phyloP scores from a whole-genome alignment of 2,797 vertebrate species.

The Crocodylus rhombifer region DNA sequence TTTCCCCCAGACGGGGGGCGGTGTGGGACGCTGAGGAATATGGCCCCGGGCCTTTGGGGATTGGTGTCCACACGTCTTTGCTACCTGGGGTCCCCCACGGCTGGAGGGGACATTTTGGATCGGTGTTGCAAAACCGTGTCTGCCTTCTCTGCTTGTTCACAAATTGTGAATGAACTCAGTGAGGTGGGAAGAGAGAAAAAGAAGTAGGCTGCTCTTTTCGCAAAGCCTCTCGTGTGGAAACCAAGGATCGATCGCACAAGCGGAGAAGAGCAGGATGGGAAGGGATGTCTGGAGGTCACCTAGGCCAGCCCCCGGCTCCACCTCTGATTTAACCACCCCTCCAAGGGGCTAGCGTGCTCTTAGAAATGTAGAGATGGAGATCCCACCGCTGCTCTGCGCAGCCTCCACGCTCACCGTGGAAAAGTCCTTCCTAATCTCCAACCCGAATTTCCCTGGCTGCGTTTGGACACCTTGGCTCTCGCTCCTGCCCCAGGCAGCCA shows the following conservation, averaged over 20 bases:
- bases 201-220: conserved; percentile 13
- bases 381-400: too few species aligned
- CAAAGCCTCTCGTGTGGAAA: conserved; percentile 39
- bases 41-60: conserved; percentile 48
- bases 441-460: too few species aligned
- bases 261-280: too few species aligned
- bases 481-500: too few species aligned
- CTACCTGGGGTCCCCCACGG: background rate
- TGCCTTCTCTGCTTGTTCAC: conserved; percentile 34
- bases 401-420: too few species aligned
- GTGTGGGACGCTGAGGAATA: conserved; percentile 60
- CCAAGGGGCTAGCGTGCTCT: too few species aligned
- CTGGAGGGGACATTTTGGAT: background rate
- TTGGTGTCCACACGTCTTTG: conserved; percentile 62
- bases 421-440: too few species aligned
- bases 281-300: too few species aligned
- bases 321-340: too few species aligned
- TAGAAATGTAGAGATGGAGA: too few species aligned
- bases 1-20: background rate
- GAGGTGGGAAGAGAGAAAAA: background rate
- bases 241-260: background rate
- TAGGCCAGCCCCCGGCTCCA: too few species aligned
- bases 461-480: too few species aligned
- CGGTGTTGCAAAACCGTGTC: background rate
- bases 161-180: conserved; percentile 52